Conservation (phyloP, 2,888 invertebrate genomes). For the Agrilus biguttatus region DNA sequence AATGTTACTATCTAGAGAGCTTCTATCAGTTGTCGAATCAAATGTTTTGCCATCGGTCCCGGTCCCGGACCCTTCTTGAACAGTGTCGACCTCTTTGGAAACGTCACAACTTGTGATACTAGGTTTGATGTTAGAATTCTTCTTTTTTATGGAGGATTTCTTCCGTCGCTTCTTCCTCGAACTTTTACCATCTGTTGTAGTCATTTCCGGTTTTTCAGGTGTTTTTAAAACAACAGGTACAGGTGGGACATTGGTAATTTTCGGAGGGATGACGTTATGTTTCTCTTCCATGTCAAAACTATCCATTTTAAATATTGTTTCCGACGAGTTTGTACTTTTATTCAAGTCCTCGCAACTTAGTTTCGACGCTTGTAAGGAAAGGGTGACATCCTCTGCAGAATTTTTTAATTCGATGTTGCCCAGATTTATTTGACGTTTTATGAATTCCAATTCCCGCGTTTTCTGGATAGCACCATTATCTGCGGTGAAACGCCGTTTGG, state of each 20-base stretch:
- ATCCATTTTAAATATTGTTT: slow-evolving; percentile 56
- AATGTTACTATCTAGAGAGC: slow-evolving; percentile 28
- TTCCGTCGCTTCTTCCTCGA: slow-evolving; percentile 67
- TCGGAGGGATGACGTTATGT: slow-evolving; percentile 19
- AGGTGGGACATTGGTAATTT: slow-evolving; percentile 1
- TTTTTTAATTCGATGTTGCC: slow-evolving; percentile 30
- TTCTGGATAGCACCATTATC: slow-evolving; percentile 20
- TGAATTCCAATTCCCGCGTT: slow-evolving; percentile 25
- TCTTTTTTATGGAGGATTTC: slow-evolving; percentile 67
- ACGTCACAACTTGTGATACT: too few relatives aligned
- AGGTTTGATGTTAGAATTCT: slow-evolving; percentile 19
- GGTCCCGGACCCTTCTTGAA: too few relatives aligned
- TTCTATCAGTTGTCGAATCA: slow-evolving; percentile 27
- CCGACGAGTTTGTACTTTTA: slow-evolving; percentile 30
- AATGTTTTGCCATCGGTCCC: slow-evolving; percentile 13
- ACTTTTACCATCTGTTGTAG: slow-evolving; percentile 37
- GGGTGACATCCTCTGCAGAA: slow-evolving; percentile 24
- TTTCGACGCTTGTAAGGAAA: slow-evolving; percentile 22
- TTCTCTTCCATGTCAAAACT: slow-evolving; percentile 37
- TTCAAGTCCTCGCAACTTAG: slow-evolving; percentile 27
- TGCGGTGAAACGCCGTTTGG: slow-evolving; percentile 39
- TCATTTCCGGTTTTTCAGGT: slow-evolving; percentile 8
- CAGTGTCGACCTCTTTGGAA: too few relatives aligned
- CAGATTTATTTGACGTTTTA: slow-evolving; percentile 28
- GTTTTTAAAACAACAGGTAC: slow-evolving; percentile 2